Conservation (phyloP, 2,113 vertebrate genomes). For the Lepus europaeus region DNA sequence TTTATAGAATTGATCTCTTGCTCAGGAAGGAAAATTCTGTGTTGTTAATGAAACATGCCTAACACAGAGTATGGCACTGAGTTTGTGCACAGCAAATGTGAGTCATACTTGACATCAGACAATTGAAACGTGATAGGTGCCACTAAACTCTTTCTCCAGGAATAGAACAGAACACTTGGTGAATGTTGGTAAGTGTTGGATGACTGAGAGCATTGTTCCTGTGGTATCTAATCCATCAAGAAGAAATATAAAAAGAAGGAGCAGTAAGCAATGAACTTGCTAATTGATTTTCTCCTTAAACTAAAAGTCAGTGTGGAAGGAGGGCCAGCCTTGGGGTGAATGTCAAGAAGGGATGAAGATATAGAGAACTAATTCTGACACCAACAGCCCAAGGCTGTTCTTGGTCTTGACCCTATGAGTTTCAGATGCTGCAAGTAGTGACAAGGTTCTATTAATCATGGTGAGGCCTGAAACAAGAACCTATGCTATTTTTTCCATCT, state of each 20-base stretch:
- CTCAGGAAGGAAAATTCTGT: neutral
- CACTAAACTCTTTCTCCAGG: neutral
- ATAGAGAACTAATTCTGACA: neutral
- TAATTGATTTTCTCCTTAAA: conserved; percentile 39
- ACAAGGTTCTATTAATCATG: neutral
- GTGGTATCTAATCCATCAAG: neutral
- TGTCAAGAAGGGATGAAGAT: neutral
- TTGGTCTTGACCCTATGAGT: neutral
- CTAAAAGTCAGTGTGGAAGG: neutral
- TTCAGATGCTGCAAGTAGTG: neutral
- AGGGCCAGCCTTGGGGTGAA: neutral
- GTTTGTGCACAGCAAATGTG: neutral
- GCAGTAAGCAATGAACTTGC: neutral
- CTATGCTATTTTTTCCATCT: neutral
- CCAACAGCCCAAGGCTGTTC: neutral
- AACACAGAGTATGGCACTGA: neutral
- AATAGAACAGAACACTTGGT: neutral
- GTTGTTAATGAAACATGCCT: neutral
- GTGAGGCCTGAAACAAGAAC: neutral
- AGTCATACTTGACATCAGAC: neutral
- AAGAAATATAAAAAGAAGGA: neutral
- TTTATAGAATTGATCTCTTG: neutral
- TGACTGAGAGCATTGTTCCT: neutral
- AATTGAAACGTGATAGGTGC: neutral
- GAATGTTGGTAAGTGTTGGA: neutral